Evolutionary conservation across 2,113 vertebrate species (phyloP).

Genomic region (Alethe castanea): DNA sequence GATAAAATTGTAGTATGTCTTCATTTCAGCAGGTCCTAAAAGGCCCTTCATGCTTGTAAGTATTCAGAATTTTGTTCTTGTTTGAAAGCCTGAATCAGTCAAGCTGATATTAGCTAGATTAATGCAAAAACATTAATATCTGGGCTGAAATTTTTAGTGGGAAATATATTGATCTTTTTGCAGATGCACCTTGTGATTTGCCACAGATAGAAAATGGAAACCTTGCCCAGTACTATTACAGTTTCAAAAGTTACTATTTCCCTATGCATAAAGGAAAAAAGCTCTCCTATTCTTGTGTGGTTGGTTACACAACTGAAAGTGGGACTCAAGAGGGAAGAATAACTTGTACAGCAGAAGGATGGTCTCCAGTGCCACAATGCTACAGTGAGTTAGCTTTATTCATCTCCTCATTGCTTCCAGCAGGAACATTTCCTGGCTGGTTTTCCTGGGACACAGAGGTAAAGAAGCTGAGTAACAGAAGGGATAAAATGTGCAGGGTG

Average conservation of each 20-base stretch:
- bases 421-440: not conserved
- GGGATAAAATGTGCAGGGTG: not conserved
- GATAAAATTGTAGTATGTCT: not conserved
- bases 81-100: not conserved
- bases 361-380: conserved; percentile 66
- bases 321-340: conserved; percentile 59
- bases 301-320: conserved; percentile 64
- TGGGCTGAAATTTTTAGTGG: not conserved
- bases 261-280: conserved; percentile 58
- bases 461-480: not conserved
- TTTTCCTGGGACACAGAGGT: not conserved
- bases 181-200: conserved; percentile 68
- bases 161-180: not conserved
- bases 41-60: not conserved
- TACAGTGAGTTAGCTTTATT: conserved; percentile 64
- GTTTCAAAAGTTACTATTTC: conserved; percentile 72
- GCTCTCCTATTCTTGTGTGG: conserved; percentile 61
- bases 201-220: conserved; percentile 69
- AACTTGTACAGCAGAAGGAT: conserved; percentile 66
- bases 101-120: not conserved
- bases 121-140: not conserved
- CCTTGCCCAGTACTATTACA: conserved; percentile 71
- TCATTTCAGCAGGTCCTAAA: not conserved
- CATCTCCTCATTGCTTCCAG: not conserved
- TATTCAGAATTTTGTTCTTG: not conserved